Evolutionary conservation across 1,140 invertebrate species (phyloP).

Genomic region (Hylyphantes graminicola): DNA sequence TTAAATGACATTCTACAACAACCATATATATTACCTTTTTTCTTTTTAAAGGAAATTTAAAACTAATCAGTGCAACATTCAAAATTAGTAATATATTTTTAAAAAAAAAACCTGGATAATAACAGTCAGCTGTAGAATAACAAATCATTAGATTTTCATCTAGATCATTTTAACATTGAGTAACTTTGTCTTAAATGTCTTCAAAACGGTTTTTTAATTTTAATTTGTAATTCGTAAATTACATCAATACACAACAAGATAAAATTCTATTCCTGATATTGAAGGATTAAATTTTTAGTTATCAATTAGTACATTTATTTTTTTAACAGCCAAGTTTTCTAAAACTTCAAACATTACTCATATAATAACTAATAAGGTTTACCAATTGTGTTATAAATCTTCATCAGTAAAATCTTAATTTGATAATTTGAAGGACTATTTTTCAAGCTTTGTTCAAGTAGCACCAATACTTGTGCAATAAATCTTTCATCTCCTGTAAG

Average conservation of each 20-base stretch:
- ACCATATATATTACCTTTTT: background rate
- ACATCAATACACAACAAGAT: no score
- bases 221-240: no score
- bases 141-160: no score
- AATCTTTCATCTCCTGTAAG: constrained; percentile 71
- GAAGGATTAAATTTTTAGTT: constrained; percentile 3
- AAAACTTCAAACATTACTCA: no score
- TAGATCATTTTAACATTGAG: no score
- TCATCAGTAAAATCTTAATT: constrained; percentile 78
- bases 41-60: background rate
- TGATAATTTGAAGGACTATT: constrained; percentile 83
- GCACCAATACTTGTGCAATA: constrained; percentile 74
- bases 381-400: constrained; percentile 80
- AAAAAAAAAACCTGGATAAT: no score
- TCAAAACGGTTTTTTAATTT: no score
- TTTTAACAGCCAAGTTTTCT: background rate
- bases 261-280: no score
- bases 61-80: background rate
- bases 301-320: background rate
- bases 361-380: constrained; percentile 63
- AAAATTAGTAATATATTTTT: background rate
- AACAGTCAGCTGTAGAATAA: no score
- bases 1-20: no score
- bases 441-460: constrained; percentile 78
- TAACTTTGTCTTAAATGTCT: no score